Conservation (phyloP, 2,113 vertebrate genomes). For the Pycnonotus jocosus region DNA sequence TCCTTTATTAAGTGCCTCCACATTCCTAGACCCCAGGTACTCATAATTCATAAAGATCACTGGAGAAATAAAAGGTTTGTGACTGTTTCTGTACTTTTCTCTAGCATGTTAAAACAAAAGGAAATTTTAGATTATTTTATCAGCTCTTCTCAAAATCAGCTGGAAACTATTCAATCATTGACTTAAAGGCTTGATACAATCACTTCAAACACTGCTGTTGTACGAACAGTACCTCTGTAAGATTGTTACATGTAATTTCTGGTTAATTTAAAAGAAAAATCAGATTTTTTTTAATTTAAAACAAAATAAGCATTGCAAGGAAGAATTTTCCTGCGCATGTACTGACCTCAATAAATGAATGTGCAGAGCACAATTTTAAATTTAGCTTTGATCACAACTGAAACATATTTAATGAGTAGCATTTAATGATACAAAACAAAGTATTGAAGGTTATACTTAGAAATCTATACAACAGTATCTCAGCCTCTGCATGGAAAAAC, state of each 20-base stretch:
- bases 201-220: not conserved
- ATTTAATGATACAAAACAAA: not conserved
- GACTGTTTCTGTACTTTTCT: not conserved
- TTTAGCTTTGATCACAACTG: not conserved
- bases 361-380: not conserved
- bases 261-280: not conserved
- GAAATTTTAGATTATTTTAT: not conserved
- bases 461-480: not conserved
- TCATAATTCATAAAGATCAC: not conserved
- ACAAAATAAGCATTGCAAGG: not conserved
- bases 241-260: not conserved
- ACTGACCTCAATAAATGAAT: not conserved
- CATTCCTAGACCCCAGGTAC: not conserved
- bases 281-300: not conserved
- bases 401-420: not conserved
- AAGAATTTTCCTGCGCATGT: not conserved
- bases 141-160: not conserved
- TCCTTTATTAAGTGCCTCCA: not conserved
- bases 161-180: not conserved
- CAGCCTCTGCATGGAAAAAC: not conserved
- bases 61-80: not conserved
- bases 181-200: not conserved
- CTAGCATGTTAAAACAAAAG: not conserved
- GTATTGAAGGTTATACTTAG: not conserved
- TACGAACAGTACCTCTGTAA: not conserved